Conservation (phyloP, 1,140 invertebrate genomes). For the Hestina assimilis region DNA sequence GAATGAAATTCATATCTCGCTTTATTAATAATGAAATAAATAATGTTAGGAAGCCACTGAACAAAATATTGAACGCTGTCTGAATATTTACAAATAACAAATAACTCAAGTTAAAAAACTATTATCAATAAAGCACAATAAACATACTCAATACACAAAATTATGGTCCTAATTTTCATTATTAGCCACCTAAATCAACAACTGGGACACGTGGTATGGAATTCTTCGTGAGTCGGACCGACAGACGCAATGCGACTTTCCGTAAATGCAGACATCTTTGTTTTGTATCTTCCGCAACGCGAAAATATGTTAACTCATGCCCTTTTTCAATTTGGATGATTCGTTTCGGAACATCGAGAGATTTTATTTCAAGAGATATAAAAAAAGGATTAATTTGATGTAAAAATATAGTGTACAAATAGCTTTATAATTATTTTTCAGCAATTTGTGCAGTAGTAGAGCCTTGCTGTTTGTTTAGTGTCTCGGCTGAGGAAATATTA, state of each 20-base stretch:
- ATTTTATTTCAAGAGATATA: too few species aligned
- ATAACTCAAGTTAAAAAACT: not conserved
- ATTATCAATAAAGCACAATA: not conserved
- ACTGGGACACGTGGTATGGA: conserved; percentile 1
- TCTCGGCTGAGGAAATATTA: too few species aligned
- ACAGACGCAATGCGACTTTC: conserved; percentile 35
- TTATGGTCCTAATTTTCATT: conserved; percentile 3
- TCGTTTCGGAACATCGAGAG: not conserved
- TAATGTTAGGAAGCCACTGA: too few species aligned
- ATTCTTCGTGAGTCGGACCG: conserved; percentile 14
- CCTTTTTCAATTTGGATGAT: not conserved
- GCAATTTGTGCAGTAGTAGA: too few species aligned
- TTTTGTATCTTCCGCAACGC: conserved; percentile 35
- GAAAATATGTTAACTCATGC: conserved; percentile 29
- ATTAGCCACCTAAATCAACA: conserved; percentile 15
- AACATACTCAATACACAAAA: not conserved
- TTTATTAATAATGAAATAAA: too few species aligned
- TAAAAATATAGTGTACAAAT: too few species aligned
- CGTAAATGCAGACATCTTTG: conserved; percentile 34
- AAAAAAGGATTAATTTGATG: too few species aligned
- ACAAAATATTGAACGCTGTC: too few species aligned
- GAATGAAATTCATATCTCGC: too few species aligned
- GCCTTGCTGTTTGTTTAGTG: too few species aligned
- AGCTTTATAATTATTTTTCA: too few species aligned
- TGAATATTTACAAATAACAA: too few species aligned